These are phyloP conservation scores for Odontamblyopus rebecca DNA, from an alignment of 2,797 vertebrate species.

Conservation along the genomic window DNA sequence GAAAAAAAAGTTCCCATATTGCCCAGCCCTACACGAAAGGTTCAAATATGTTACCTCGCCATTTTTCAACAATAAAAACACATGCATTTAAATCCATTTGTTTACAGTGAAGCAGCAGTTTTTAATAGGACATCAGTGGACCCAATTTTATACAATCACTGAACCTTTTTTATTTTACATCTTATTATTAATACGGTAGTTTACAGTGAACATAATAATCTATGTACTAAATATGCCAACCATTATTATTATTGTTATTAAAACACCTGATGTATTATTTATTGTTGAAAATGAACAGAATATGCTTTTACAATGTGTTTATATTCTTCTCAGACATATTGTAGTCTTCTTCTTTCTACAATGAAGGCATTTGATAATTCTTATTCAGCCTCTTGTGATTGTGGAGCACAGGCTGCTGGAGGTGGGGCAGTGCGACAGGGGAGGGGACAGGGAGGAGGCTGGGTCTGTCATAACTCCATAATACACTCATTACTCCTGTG, in stretches of 20 bases:
- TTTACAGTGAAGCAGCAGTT: too few relatives aligned
- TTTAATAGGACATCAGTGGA: too few relatives aligned
- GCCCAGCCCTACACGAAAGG: too few relatives aligned
- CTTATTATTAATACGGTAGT: too few relatives aligned
- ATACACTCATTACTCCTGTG: slow-evolving; percentile 79
- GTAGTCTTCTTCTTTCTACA: background rate
- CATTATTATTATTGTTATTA: background rate
- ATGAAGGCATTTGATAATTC: background rate
- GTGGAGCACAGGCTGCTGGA: slow-evolving; percentile 48
- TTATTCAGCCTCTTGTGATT: slow-evolving; percentile 66
- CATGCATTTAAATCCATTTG: too few relatives aligned
- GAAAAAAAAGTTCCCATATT: too few relatives aligned
- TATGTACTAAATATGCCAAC: too few relatives aligned
- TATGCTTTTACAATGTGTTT: background rate
- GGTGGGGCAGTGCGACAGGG: slow-evolving; percentile 43
- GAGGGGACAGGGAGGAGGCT: slow-evolving; percentile 54
- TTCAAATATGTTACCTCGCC: too few relatives aligned
- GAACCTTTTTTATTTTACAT: too few relatives aligned
- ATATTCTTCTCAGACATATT: background rate
- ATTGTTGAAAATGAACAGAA: background rate
- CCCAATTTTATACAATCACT: too few relatives aligned
- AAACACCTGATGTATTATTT: background rate
- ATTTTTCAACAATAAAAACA: too few relatives aligned
- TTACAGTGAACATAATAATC: too few relatives aligned
- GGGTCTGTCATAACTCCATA: slow-evolving; percentile 77